Evolutionary conservation across 1,140 invertebrate genomes (phyloP), one percentile per base, ranked within the genome.

Genomic region (Leptopilina boulardi): DNA sequence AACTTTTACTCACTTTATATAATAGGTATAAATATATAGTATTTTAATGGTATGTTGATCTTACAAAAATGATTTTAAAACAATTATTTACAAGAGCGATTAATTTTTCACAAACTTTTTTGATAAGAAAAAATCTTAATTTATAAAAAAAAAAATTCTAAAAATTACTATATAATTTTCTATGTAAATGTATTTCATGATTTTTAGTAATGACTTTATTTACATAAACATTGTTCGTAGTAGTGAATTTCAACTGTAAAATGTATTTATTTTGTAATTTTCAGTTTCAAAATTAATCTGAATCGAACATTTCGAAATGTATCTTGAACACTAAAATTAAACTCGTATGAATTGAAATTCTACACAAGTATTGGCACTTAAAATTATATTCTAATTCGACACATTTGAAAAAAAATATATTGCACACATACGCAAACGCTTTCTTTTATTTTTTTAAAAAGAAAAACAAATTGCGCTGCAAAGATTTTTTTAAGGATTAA

Each of bases 341-440:
- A 34, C 59, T 30, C n/a, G 59, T 66, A 15, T 30, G 15, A 30
- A n/a, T n/a, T 30, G 6, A 34, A 23, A 59, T 47, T 21, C 11
- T 59, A 13, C 56, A 66, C 59, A 66, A 66, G 59, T 66, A 66
- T 66, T 66, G 59, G 59, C 59, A 66, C 59, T 66, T 66, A 66
- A 66, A n/a, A 66, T 66, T 66, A 66, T 30, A 66, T 30, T 30
- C 59, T 66, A 66, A 26, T 66, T 30, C 26, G 59, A 66, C 59
- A n/a, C 23, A 66, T 66, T 66, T 30, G 30, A 11, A 66, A 66
- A 66, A 30, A n/a, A n/a, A n/a, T n/a, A 11, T 66, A 66, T 66
- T 66, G 59, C 59, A 66, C 13, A 66, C 59, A 30, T 66, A 66
- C 59, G 59, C 26, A 66, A 66, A 66, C 59, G 10, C 21, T 26